Base-by-base conservation (phyloP, 2,113 vertebrate genomes). In the Periophthalmodon schlosseri region DNA sequence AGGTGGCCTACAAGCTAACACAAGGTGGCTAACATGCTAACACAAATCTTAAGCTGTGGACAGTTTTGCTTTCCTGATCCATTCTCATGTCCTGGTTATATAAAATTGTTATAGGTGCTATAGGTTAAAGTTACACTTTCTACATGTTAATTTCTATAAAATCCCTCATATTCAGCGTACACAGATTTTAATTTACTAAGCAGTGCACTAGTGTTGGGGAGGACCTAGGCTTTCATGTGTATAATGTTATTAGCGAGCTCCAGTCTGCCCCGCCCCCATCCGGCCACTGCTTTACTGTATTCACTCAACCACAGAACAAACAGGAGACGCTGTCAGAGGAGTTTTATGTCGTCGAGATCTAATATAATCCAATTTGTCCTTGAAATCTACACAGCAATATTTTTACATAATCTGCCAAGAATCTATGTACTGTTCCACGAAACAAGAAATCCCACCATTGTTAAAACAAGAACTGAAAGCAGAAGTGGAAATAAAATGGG, bases 401-500 rank as follows among this genome's bases (percentile, higher is more conserved):
- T 64, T 64, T 64, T 36, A 20, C 33, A 64, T 18, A 36, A 64
- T 64, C 15, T 20, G 61, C 61, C 33, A 8, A 14, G 5, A 8
- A 36, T 5, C 15, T 5, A 63, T 20, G 28, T 9, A 12, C 13
- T 7, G 73, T 68, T 66, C 28, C 13, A 69, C 5, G 2, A 44
- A 18, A 69, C 4, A 47, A 44, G 33, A 71, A 74, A 52, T 13
- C 70, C 28, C 28, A 28, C 3, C 4, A 21, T 52, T 63, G 20
- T 46, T n/a, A 76, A 11, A 74, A 83, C 69, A 52, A 21, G 61
- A 70, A 64, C 23, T 75, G 56, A 76, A 69, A 81, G 63, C 0
- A 83, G 39, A 81, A 74, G 36, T 36, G 49, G 20, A 23, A 54
- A 20, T 5, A 33, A 58, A 74, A 36, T 28, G 28, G 28, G 28